phyloP scores from a whole-genome alignment of 2,113 vertebrate genomes.

The Ammodytes dubius region DNA sequence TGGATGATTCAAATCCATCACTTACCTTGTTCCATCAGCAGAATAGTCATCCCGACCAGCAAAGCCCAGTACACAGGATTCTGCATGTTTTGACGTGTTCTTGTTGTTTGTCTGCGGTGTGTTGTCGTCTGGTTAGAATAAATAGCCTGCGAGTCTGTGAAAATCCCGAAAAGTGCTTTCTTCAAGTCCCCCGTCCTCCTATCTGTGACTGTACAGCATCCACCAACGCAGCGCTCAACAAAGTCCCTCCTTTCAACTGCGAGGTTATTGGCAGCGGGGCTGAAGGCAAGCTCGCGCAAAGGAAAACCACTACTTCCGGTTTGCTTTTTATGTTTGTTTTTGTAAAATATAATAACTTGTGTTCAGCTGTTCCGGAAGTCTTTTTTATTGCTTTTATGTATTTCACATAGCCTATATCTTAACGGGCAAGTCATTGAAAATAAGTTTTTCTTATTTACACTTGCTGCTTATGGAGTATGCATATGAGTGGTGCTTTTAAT shows the following conservation, averaged over 20 bases:
- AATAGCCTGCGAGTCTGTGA: conserved; percentile 45
- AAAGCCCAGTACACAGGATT: conserved; percentile 84
- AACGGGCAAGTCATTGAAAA: no score
- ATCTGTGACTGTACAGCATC: conserved; percentile 61
- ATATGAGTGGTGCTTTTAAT: neutral
- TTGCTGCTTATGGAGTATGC: no score
- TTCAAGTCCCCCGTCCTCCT: conserved; percentile 65
- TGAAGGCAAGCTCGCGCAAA: neutral
- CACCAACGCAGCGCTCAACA: conserved; percentile 70
- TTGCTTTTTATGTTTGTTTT: fast-evolving
- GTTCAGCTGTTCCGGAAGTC: fast-evolving
- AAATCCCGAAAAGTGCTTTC: conserved; percentile 77
- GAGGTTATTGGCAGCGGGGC: conserved; percentile 69
- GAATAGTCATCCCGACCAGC: conserved; percentile 81
- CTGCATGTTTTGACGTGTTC: conserved; percentile 71
- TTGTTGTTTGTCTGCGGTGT: conserved; percentile 20
- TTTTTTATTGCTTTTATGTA: no score
- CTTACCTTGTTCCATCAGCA: conserved; percentile 87
- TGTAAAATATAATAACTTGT: neutral
- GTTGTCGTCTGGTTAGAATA: conserved; percentile 18
- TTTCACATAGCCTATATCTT: no score
- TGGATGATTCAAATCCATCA: conserved; percentile 31
- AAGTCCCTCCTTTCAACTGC: conserved; percentile 78
- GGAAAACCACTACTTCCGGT: neutral
- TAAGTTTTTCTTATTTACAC: no score